These are phyloP conservation scores for Hirtodrosophila alboralis DNA, from an alignment of 2,888 invertebrate genomes.

Conservation along the genomic window DNA sequence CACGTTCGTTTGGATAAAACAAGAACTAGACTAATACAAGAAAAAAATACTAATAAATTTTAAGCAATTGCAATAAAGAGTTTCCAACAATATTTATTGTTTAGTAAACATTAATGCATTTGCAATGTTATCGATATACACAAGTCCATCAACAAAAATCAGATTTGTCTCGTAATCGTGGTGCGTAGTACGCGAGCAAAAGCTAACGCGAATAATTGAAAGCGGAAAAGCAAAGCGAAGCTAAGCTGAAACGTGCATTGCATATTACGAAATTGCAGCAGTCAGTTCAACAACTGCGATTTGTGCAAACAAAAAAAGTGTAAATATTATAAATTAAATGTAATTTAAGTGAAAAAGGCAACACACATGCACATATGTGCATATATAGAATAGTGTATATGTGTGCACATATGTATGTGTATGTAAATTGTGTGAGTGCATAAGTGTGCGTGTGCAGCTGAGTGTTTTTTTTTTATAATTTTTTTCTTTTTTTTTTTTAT, in stretches of 20 bases:
- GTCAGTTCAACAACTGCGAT: conserved; percentile 36
- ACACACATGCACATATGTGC: conserved; percentile 37
- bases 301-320: neutral
- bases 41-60: neutral
- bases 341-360: conserved; percentile 32
- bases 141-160: conserved; percentile 22
- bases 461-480: conserved; percentile 37
- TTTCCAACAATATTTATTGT: neutral
- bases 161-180: conserved; percentile 41
- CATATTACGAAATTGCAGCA: conserved; percentile 64
- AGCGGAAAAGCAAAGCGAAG: conserved; percentile 48
- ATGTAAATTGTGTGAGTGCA: neutral
- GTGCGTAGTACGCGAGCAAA: conserved; percentile 56
- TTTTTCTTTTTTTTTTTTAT: too few relatives aligned
- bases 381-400: conserved; percentile 44
- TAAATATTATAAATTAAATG: conserved; percentile 3
- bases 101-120: neutral
- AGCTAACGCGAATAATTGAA: conserved; percentile 55
- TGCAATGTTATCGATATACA: conserved; percentile 32
- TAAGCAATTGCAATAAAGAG: too few relatives aligned
- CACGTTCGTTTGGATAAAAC: too few relatives aligned
- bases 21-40: neutral
- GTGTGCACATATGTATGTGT: conserved; percentile 22
- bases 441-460: conserved; percentile 38
- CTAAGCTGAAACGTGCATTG: conserved; percentile 56